Evolutionary conservation across 2,113 vertebrate species (phyloP).

Genomic region (Neotoma lepida): DNA sequence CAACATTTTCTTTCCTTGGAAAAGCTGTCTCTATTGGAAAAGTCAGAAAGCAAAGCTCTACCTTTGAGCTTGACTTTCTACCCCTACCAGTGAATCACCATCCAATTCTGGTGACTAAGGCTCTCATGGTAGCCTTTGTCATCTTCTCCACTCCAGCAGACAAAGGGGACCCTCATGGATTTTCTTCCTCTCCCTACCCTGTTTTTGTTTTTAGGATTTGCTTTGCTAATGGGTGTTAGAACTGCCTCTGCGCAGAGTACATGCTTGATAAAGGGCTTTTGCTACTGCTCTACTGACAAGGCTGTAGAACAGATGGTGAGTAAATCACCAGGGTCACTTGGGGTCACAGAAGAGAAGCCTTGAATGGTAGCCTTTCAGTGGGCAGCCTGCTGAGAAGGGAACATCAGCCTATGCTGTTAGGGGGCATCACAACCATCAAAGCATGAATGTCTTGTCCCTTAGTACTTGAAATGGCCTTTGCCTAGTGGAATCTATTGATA

Average conservation of each 20-base stretch:
- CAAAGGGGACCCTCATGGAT: background rate
- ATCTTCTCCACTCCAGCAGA: background rate
- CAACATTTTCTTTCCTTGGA: conserved; percentile 67
- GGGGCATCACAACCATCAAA: background rate
- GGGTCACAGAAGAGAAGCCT: conserved; percentile 11
- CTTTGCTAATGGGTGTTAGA: background rate
- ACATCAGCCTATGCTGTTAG: background rate
- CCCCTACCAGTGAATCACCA: background rate
- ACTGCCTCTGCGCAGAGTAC: conserved; percentile 41
- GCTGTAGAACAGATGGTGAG: background rate
- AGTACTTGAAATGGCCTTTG: background rate
- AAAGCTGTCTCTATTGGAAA: conserved; percentile 65
- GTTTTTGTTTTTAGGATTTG: background rate
- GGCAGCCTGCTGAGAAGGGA: background rate
- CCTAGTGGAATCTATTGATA: background rate
- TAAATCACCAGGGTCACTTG: background rate
- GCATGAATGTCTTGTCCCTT: background rate
- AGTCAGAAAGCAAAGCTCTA: conserved; percentile 51
- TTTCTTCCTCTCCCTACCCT: background rate
- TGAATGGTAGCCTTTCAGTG: background rate
- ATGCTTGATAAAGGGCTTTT: background rate
- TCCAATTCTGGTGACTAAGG: background rate
- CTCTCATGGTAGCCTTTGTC: background rate
- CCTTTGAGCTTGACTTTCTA: conserved; percentile 44
- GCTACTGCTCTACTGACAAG: background rate